Evolutionary conservation across 2,888 invertebrate species (phyloP).

Genomic region (Nomada fabriciana): DNA sequence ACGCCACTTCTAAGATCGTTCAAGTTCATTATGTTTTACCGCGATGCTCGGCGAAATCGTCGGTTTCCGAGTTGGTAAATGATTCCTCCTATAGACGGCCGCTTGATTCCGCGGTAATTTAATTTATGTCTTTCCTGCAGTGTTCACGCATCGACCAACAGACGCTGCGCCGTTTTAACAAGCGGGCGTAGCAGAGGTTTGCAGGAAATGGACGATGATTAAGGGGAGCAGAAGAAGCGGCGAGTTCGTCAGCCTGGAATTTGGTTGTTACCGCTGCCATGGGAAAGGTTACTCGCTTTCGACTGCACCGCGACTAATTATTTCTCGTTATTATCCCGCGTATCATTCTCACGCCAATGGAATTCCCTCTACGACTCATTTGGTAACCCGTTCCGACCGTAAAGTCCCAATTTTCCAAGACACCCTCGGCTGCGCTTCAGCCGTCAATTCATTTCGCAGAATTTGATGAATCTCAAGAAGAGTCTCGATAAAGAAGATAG

Average conservation of each 20-base stretch:
- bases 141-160: constrained; percentile 43
- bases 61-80: constrained; percentile 54
- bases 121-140: constrained; percentile 70
- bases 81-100: constrained; percentile 30
- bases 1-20: not conserved
- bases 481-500: too few relatives aligned
- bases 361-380: too few relatives aligned
- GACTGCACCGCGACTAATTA: constrained; percentile 5
- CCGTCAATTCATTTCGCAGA: too few relatives aligned
- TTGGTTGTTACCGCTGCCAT: constrained; percentile 51
- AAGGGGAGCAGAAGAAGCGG: constrained; percentile 56
- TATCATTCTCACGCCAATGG: constrained; percentile 52
- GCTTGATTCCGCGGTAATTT: constrained; percentile 65
- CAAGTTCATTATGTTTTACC: not conserved
- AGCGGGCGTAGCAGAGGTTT: constrained; percentile 67
- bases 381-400: too few relatives aligned
- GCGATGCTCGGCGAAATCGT: constrained; percentile 34
- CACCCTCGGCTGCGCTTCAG: too few relatives aligned
- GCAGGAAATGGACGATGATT: constrained; percentile 72
- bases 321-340: constrained; percentile 21
- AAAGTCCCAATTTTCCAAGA: too few relatives aligned
- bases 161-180: constrained; percentile 61
- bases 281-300: constrained; percentile 37
- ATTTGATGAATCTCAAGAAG: too few relatives aligned
- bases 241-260: constrained; percentile 56